Evolutionary conservation across 2,113 vertebrate genomes (phyloP), one percentile per base, ranked within the genome.

Genomic region (Channa argus): DNA sequence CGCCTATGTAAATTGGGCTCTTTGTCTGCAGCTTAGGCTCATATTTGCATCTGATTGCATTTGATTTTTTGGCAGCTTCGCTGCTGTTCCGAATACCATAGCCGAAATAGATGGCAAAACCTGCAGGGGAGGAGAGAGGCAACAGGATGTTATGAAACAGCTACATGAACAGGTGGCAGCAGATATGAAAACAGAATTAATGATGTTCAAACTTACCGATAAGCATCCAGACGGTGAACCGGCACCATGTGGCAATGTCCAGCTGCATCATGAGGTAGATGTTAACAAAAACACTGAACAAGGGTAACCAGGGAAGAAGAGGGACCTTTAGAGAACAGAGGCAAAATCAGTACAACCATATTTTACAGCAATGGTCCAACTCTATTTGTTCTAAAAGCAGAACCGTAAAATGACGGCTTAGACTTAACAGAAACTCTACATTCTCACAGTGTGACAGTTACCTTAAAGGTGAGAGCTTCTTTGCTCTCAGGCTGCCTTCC

Each of bases 181-280:
- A 41, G n/a, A 43, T 5, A 11, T 5, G 8, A 61, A 34, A 46
- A 51, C 2, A 9, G 5, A 3, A 13, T 7, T 8, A 24, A 24
- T 24, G 3, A 14, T 1, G 41, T 38, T 38, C 0, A 7, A 65
- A 62, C 47, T 14, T 78, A 99, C 98, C 98, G 11, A 96, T 45
- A 0, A 63, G 3, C 96, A 97, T 99, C 96, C 96, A 99, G 64
- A 98, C 70, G 0, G 95, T 78, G 89, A 99, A 99, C n/a, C 93
- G 93, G 0, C 44, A 86, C 97, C 97, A 99, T 44, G 97, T 99
- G 7, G 81, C 82, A 0, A 62, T 0, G 63, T 94, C 94, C 91
- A 99, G 92, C 91, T 98, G 96, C 91, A 99, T 96, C 98, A 99
- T 99, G 86, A 99, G 96, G 93, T 99, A 96, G 90, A 99, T 71